A percentile compares a stretch with the other conserved stretches of the same genome.
phyloP scores from a whole-genome alignment of 2,113 vertebrate species.

The Cinclus cinclus region DNA sequence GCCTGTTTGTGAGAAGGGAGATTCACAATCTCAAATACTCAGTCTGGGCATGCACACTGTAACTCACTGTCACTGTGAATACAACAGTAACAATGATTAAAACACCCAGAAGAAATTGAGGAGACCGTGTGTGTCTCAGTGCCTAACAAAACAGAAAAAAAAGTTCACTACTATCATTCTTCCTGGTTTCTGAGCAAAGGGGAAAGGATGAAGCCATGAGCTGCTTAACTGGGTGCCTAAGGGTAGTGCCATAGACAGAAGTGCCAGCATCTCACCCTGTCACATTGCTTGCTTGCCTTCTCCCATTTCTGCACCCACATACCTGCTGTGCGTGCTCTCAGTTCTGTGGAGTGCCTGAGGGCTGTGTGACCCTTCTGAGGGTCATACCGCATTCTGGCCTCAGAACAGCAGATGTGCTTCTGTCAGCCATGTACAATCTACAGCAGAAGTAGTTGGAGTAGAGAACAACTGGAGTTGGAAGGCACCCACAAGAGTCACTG shows the following conservation, averaged over 20 bases:
- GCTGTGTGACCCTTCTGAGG: neutral
- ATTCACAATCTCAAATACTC: neutral
- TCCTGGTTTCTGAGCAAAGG: neutral
- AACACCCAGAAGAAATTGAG: neutral
- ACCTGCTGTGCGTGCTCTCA: neutral
- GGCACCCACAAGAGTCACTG: neutral
- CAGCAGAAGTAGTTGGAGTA: neutral
- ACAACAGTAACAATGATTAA: neutral
- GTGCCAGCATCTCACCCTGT: neutral
- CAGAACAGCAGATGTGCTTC: neutral
- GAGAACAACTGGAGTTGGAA: neutral
- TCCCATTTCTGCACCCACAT: neutral
- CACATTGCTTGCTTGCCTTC: neutral
- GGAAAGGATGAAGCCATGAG: neutral
- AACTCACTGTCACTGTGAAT: neutral
- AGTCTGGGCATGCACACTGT: too few relatives aligned
- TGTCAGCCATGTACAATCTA: neutral
- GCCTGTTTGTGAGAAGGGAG: neutral
- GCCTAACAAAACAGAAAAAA: neutral
- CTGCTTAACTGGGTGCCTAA: neutral
- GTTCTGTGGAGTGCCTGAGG: neutral
- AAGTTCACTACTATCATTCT: neutral
- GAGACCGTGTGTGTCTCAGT: fast-evolving
- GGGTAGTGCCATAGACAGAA: neutral
- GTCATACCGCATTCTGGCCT: neutral